These are phyloP conservation scores for Miniopterus natalensis DNA, from an alignment of 2,113 vertebrate genomes.

Conservation along the genomic window DNA sequence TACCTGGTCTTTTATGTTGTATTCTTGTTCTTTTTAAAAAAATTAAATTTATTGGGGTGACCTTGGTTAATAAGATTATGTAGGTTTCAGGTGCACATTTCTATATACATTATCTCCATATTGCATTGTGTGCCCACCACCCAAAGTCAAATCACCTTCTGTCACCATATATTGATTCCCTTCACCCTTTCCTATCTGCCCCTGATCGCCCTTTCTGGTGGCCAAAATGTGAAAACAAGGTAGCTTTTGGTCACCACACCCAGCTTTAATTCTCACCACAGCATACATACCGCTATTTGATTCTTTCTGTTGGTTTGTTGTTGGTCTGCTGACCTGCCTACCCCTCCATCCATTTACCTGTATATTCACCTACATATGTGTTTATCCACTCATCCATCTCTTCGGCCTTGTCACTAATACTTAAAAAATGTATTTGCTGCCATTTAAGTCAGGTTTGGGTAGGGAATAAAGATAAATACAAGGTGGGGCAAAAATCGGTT, in stretches of 20 bases:
- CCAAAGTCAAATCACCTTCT: background rate
- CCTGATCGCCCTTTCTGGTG: background rate
- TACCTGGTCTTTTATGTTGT: background rate
- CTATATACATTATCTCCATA: background rate
- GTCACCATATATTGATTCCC: background rate
- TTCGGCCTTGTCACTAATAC: background rate
- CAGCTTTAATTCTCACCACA: conserved; percentile 1
- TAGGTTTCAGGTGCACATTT: background rate
- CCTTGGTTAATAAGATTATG: background rate
- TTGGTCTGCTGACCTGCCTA: background rate
- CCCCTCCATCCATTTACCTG: background rate
- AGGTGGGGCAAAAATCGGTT: background rate
- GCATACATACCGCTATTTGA: background rate
- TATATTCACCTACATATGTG: background rate
- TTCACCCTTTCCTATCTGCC: background rate
- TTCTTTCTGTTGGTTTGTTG: background rate
- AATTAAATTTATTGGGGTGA: background rate
- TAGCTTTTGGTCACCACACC: background rate
- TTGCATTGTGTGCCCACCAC: background rate
- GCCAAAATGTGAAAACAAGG: background rate
- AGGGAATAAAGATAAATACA: background rate
- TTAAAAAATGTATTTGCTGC: background rate
- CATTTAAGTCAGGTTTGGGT: background rate
- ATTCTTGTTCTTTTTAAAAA: background rate
- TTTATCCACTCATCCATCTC: background rate